Evolutionary conservation across 2,888 invertebrate species (phyloP).

Genomic region (Pachymerium ferrugineum): DNA sequence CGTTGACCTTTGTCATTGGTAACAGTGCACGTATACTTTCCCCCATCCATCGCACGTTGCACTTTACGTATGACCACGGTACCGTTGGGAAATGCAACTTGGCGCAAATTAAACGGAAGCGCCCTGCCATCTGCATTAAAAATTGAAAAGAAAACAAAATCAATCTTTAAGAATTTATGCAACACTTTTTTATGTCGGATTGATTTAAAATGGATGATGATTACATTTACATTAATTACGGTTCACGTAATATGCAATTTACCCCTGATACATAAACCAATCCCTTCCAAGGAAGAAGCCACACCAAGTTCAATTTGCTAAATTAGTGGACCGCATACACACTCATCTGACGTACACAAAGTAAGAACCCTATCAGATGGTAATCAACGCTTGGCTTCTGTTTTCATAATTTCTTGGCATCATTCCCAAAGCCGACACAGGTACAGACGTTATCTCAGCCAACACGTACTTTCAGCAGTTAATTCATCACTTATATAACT

Average conservation of each 20-base stretch:
- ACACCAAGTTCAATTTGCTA: constrained; percentile 20
- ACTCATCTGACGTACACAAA: neutral
- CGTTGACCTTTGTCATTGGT: constrained; percentile 86
- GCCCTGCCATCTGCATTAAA: constrained; percentile 61
- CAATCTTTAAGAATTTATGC: neutral
- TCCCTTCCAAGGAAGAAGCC: neutral
- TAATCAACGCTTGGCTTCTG: neutral
- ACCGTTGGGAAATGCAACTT: constrained; percentile 87
- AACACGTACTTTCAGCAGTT: neutral
- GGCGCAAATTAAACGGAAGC: constrained; percentile 88
- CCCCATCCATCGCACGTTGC: constrained; percentile 84
- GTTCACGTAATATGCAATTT: neutral
- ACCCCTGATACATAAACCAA: neutral
- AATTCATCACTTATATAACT: neutral
- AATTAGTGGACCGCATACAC: constrained; percentile 20
- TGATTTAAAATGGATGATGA: neutral
- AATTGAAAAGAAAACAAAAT: constrained; percentile 17
- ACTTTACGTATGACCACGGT: constrained; percentile 90
- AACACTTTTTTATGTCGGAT: neutral
- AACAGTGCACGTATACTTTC: constrained; percentile 89
- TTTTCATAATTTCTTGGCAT: constrained; percentile 4
- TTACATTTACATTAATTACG: neutral
- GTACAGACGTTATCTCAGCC: neutral
- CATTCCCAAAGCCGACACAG: neutral
- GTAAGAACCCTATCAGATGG: neutral